These are phyloP conservation scores for Myrmecobius fasciatus DNA, from an alignment of 2,113 vertebrate species.

Conservation along the genomic window DNA sequence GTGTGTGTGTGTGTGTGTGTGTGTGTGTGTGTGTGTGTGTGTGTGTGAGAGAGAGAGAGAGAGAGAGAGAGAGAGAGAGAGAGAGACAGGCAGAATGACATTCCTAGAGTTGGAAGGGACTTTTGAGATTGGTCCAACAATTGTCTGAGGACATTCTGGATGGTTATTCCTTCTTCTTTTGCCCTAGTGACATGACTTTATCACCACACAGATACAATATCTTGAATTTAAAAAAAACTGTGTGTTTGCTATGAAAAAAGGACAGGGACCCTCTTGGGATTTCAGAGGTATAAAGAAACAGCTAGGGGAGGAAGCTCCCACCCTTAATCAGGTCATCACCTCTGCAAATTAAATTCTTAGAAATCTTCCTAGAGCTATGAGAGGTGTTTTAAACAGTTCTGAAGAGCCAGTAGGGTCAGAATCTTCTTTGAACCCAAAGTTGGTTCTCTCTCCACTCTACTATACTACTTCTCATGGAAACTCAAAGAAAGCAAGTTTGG, in stretches of 20 bases:
- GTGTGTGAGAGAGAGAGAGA: too few species aligned
- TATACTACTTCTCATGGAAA: neutral
- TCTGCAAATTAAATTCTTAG: neutral
- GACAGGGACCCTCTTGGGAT: neutral
- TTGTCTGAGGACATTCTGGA: neutral
- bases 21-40: too few species aligned
- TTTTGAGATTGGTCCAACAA: neutral
- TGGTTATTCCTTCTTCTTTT: neutral
- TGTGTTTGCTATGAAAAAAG: neutral
- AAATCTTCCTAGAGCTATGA: neutral
- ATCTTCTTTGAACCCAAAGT: neutral
- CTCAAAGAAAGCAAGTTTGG: conserved; percentile 21
- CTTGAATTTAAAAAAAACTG: neutral
- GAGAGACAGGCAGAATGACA: neutral
- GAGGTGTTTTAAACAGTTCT: neutral
- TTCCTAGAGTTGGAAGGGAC: neutral
- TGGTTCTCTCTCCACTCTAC: neutral
- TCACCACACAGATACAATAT: neutral
- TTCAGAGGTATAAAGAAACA: neutral
- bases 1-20: too few species aligned
- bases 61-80: too few species aligned
- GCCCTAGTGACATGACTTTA: neutral
- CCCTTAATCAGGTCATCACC: neutral
- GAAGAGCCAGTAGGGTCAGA: neutral
- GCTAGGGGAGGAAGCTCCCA: neutral